Conservation (phyloP, 2,113 vertebrate species). For the Tachysurus vachellii region DNA sequence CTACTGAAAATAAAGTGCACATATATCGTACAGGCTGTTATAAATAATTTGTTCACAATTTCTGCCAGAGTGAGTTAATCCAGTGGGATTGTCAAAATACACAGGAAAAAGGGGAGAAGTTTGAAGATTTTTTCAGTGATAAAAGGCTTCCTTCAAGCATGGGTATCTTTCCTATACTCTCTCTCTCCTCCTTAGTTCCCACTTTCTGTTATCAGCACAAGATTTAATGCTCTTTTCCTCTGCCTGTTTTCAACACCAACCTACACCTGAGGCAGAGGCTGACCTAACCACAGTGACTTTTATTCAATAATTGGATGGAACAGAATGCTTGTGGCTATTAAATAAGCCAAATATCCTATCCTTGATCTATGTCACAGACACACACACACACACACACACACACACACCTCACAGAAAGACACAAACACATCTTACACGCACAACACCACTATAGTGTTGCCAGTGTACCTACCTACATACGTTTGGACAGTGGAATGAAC, state of each 20-base stretch:
- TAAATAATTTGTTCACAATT: background rate
- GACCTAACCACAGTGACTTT: constrained; percentile 58
- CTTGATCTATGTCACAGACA: background rate
- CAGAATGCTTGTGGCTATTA: background rate
- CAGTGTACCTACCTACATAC: background rate
- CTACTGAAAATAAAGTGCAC: background rate
- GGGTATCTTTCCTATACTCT: background rate
- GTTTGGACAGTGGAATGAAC: background rate
- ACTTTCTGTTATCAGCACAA: background rate
- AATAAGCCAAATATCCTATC: constrained; percentile 12
- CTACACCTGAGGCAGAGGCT: constrained; percentile 54
- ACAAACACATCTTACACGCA: background rate
- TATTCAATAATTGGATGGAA: constrained; percentile 26
- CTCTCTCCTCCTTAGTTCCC: background rate
- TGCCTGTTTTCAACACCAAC: background rate
- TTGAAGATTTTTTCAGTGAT: constrained; percentile 46
- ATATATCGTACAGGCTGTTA: background rate
- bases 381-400: background rate
- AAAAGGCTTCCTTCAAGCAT: constrained; percentile 36
- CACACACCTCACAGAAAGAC: background rate
- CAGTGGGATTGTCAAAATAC: constrained; percentile 17
- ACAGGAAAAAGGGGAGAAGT: constrained; percentile 41
- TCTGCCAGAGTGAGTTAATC: background rate
- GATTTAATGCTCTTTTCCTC: background rate
- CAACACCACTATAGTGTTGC: background rate